A percentile compares a stretch with the other conserved stretches of the same genome.
Conservation (phyloP, 1,140 invertebrate species). For the Piezodorus guildinii region DNA sequence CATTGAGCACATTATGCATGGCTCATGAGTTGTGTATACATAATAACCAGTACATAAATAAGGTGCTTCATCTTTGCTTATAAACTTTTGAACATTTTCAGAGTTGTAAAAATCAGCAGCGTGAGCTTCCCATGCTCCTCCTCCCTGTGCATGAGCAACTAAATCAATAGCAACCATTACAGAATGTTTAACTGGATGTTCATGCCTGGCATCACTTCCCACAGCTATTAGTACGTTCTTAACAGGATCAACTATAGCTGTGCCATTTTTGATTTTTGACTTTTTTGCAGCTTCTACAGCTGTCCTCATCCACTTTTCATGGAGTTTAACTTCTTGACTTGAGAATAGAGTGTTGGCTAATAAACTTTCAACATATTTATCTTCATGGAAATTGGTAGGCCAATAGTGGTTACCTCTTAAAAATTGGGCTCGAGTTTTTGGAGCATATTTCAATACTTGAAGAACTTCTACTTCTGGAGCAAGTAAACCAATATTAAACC, state of each 20-base stretch:
- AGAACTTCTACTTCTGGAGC: constrained; percentile 37
- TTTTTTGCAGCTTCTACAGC: constrained; percentile 38
- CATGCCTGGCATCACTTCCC: constrained; percentile 44
- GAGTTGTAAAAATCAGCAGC: neutral
- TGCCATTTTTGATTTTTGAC: constrained; percentile 36
- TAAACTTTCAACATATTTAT: constrained; percentile 54
- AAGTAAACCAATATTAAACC: constrained; percentile 41
- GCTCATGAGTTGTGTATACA: constrained; percentile 70
- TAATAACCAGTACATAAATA: constrained; percentile 87
- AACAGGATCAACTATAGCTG: constrained; percentile 56
- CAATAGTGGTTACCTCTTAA: constrained; percentile 49
- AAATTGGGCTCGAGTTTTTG: constrained; percentile 56
- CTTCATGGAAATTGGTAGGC: constrained; percentile 77
- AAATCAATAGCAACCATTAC: constrained; percentile 75
- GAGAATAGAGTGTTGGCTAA: constrained; percentile 50
- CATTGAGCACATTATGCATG: constrained; percentile 91
- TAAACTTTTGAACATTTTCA: neutral
- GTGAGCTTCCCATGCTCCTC: constrained; percentile 51
- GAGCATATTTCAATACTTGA: constrained; percentile 46
- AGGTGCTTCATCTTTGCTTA: constrained; percentile 35
- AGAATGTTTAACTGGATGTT: constrained; percentile 71
- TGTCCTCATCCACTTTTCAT: constrained; percentile 49
- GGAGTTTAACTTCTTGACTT: constrained; percentile 40
- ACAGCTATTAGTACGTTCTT: constrained; percentile 48
- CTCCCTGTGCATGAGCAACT: constrained; percentile 68